Base-by-base conservation (phyloP, 2,888 invertebrate species). In the Leucophenga montana region DNA sequence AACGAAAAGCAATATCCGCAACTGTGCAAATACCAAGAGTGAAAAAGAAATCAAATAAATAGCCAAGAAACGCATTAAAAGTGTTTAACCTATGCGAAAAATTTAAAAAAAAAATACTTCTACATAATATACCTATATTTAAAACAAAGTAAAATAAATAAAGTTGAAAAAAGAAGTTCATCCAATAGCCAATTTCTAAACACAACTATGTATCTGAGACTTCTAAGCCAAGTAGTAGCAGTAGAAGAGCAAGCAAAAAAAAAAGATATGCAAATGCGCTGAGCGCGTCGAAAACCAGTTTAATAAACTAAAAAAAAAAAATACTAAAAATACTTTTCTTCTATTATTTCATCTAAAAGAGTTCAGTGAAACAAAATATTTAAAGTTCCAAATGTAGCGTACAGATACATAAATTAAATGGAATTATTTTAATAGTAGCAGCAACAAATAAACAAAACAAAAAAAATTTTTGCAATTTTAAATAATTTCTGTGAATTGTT, bases 251-350 rank as follows among this genome's bases (percentile, higher is more conserved):
- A 66, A 66, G 53, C 27, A 56, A 67, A 27, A 66, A 54, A 66
- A 54, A 48, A 46, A 56, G 56, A 56, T 39, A 54, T 66, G 66
- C 50, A 50, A 54, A 66, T 54, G 27, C 61, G 18, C 18, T n/a
- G 46, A 48, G 27, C 48, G 62, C 62, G 11, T 64, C 27, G 46
- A 82, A 86, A 86, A 86, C 86, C 86, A 85, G 86, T 86, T 86
- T 85, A 84, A 83, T 85, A 84, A 86, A 86, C 85, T 81, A 82
- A 61, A 33, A 5, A 20, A 16, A 53, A n/a, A n/a, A 20, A 56
- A 56, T 82, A 72, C 74, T 77, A 67, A 5, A 82, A 75, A 76
- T 78, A 83, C 62, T 20, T 78, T 74, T 33, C 33, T 78, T 72
- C 76, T 76, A 74, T 74, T 74, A 72, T 16, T 27, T 1, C 67